Conservation (phyloP, 2,888 invertebrate species). For the Yponomeuta plumbellus region DNA sequence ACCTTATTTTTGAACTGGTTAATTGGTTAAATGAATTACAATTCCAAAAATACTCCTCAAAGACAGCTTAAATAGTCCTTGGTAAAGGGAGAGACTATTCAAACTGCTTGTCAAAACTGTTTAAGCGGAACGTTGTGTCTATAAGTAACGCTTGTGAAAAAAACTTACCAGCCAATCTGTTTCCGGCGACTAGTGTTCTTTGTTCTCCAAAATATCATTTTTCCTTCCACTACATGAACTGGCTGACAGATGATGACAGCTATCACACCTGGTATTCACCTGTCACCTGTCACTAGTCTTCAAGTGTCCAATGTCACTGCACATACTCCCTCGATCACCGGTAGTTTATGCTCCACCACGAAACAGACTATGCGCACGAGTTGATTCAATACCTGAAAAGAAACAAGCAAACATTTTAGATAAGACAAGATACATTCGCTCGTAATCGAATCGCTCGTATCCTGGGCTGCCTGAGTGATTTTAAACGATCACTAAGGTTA, state of each 20-base stretch:
- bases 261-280: conserved; percentile 31
- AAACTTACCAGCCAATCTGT: conserved; percentile 60
- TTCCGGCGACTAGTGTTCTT: conserved; percentile 68
- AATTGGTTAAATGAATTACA: no score
- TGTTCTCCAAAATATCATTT: conserved; percentile 59
- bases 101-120: no score
- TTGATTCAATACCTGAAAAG: conserved; percentile 22
- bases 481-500: no score
- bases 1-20: no score
- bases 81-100: no score
- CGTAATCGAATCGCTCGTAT: no score
- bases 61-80: no score
- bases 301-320: conserved; percentile 38
- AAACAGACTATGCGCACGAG: background rate
- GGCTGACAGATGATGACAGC: conserved; percentile 20
- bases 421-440: background rate
- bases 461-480: no score
- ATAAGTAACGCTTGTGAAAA: no score
- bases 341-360: conserved; percentile 20
- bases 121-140: no score
- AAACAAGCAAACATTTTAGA: conserved; percentile 5
- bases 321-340: conserved; percentile 54
- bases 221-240: conserved; percentile 39
- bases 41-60: no score
- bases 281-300: conserved; percentile 55